phyloP scores from a whole-genome alignment of 2,113 vertebrate species.

The Eudyptes chrysolophus region DNA sequence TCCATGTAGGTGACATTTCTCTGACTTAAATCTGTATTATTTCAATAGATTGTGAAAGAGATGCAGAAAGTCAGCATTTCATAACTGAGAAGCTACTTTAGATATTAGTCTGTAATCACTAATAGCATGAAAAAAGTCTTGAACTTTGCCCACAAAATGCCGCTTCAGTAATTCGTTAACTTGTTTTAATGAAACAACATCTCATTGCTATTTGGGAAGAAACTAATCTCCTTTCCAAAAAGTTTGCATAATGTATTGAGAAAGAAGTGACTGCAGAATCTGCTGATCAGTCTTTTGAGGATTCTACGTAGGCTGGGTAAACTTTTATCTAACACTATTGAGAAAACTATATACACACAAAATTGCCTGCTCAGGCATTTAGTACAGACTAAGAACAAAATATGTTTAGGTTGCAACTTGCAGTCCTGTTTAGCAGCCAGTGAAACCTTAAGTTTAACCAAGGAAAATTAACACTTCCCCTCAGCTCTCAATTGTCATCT shows the following conservation, averaged over 20 bases:
- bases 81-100: not conserved
- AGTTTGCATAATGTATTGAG: conserved; percentile 28
- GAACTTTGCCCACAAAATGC: conserved; percentile 13
- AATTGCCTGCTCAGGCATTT: conserved; percentile 18
- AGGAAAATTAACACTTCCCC: not conserved
- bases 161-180: conserved; percentile 54
- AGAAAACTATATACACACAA: not conserved
- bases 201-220: conserved; percentile 20
- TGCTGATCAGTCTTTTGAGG: conserved; percentile 40
- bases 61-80: not conserved
- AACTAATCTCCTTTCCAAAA: conserved; percentile 36
- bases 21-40: not conserved
- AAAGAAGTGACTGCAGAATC: conserved; percentile 42
- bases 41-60: not conserved
- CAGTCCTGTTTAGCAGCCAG: not conserved
- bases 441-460: not conserved
- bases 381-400: conserved; percentile 14
- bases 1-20: not conserved
- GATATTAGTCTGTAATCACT: not conserved
- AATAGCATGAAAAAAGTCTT: not conserved
- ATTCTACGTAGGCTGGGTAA: not conserved
- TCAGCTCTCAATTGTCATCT: not conserved
- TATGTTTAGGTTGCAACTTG: conserved; percentile 7
- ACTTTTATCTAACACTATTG: conserved; percentile 18
- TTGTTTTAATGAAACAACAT: conserved; percentile 31